Conservation (phyloP, 2,888 invertebrate species). For the Rhyacophila evoluta region DNA sequence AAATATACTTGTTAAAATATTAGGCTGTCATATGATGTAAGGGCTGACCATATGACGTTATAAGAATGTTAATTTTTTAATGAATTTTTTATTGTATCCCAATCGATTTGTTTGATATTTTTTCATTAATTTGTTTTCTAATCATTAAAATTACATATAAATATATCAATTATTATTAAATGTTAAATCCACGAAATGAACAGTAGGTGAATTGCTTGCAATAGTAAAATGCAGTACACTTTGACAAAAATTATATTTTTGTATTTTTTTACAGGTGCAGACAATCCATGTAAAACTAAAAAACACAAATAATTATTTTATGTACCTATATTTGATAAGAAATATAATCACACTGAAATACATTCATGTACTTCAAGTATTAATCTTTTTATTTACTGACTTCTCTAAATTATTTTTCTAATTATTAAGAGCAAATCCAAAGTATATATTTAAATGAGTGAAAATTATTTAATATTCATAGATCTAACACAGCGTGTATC, state of each 20-base stretch:
- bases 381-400: not conserved
- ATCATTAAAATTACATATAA: not conserved
- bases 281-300: conserved; percentile 20
- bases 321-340: conserved; percentile 19
- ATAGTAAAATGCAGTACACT: not conserved
- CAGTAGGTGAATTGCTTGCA: not conserved
- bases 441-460: too few species aligned
- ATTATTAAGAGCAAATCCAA: too few species aligned
- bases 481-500: too few species aligned
- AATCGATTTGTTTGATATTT: not conserved
- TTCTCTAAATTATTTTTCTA: too few species aligned
- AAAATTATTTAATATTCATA: too few species aligned
- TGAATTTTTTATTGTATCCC: not conserved
- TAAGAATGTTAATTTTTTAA: conserved; percentile 12
- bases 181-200: not conserved
- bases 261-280: conserved; percentile 19
- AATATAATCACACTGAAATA: conserved; percentile 7
- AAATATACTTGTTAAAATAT: not conserved
- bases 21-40: conserved; percentile 13
- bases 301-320: conserved; percentile 16
- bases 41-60: not conserved
- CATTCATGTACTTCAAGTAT: not conserved
- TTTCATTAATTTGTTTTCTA: not conserved
- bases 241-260: not conserved
- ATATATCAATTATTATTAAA: not conserved